Evolutionary conservation across 2,797 vertebrate species (phyloP), one percentile per base, ranked within the genome.

Genomic region (Rhynchonycteris naso): DNA sequence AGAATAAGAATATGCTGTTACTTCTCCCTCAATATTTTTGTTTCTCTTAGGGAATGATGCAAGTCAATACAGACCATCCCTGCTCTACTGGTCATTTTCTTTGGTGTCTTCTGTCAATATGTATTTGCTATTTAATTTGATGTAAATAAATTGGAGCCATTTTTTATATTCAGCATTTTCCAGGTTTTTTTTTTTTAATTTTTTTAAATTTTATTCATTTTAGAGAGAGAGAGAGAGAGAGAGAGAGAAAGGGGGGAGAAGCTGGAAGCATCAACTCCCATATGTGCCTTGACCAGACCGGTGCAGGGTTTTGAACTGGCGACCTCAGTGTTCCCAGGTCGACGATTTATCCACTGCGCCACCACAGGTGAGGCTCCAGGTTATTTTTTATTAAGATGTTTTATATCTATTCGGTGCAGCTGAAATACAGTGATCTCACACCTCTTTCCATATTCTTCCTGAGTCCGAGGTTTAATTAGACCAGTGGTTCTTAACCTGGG

Each of bases 1-100:
- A 91, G 95, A 90, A 71, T 1, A 59, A 88, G 75, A 78, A 52
- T 38, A 43, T 81, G 61, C 96, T 97, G 94, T 92, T 30, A 69
- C 92, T 91, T 30, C 54, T 69, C 94, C 54, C 87, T 61, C 9
- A 66, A 47, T 4, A 4, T 74, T 95, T 95, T 87, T 85, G n/a
- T 92, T 94, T 96, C 90, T 72, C 7, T 65, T 71, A 54, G 91
- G 74, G 75, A 83, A 80, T 88, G 80, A 2, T 4, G 1, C 35
- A 90, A 90, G 75, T n/a, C 86, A 6, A 75, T 38, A 5, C 22
- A 88, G 38, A 71, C 1, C 71, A 5, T 86, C 26, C 28, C 52
- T 82, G 30, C 38, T 71, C 22, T 56, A 12, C 15, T 82, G 26
- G 79, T 63, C 81, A 59, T 79, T 90, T 66, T 14, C 50, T 90